Evolutionary conservation across 2,113 vertebrate genomes (phyloP), one percentile per base, ranked within the genome.

Genomic region (Tachysurus fulvidraco): DNA sequence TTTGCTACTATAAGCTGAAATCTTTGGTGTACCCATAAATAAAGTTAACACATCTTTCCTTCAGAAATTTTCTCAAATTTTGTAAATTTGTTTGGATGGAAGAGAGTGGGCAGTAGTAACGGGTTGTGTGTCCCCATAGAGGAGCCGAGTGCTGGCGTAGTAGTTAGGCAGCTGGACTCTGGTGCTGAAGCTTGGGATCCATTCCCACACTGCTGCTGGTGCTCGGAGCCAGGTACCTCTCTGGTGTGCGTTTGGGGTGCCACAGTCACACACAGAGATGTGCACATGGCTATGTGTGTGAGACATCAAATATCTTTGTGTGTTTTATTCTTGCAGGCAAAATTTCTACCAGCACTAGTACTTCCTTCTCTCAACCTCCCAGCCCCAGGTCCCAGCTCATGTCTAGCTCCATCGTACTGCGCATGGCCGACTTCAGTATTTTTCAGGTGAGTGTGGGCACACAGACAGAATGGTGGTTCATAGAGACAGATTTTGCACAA

Each of bases 351-450:
- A 93, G 91, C 5, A 93, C 93, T 88, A 95, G 95, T 89, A 92
- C 91, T 89, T 86, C 94, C 92, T 95, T 96, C 89, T 94, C 95
- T 74, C 90, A 95, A 64, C 91, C 96, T 71, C 94, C 95, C 21
- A 95, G 93, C 81, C 94, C 96, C 85, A 97, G 95, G 93, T 94
- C 95, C 17, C 98, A 98, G 91, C 95, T 99, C 86, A 97, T 99
- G 96, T 99, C 97, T 89, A 98, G 98, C 92, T 98, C 97, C 67
- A 90, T 99, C 88, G 98, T 99, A 90, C 95, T 99, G 92, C 96
- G 97, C 93, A 96, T 99, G 93, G 97, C 97, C 52, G 98, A 99
- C 95, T 97, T 99, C 93, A 97, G 96, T 93, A 97, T 99, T 94
- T 99, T 97, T 92, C 98, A 99, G 97, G 98, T 99, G 87, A 91